phyloP scores from a whole-genome alignment of 2,888 invertebrate genomes.

The Caenorhabditis imperialis region DNA sequence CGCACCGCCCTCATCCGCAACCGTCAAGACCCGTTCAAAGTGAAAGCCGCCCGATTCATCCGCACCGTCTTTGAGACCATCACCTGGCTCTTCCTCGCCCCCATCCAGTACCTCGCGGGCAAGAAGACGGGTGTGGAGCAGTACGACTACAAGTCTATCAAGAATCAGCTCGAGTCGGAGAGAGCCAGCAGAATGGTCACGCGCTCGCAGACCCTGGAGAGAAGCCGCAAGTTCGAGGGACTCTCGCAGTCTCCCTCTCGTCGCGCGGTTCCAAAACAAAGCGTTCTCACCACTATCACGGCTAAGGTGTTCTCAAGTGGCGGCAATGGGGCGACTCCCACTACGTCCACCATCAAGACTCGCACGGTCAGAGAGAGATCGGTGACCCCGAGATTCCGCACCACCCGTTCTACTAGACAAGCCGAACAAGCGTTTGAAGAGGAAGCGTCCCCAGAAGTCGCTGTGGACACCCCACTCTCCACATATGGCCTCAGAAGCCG shows the following conservation, averaged over 20 bases:
- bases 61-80: conserved; percentile 10
- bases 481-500: conserved; percentile 36
- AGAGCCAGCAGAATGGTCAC: conserved; percentile 32
- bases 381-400: conserved; percentile 34
- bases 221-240: conserved; percentile 20
- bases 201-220: conserved; percentile 16
- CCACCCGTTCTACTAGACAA: background rate
- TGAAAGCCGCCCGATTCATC: conserved; percentile 9
- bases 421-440: background rate
- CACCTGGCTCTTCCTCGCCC: conserved; percentile 3
- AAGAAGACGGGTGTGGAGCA: conserved; percentile 20
- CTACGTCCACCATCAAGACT: background rate
- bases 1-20: conserved; percentile 39
- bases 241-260: conserved; percentile 37
- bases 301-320: conserved; percentile 9
- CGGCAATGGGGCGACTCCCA: background rate
- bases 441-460: background rate
- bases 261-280: background rate
- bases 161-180: conserved; percentile 29
- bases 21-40: conserved; percentile 26
- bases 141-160: conserved; percentile 39
- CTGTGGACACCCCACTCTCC: conserved; percentile 24
- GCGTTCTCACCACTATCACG: conserved; percentile 8
- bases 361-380: conserved; percentile 7
- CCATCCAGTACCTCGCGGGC: background rate